These are phyloP conservation scores for Pituophis catenifer DNA, from an alignment of 2,113 vertebrate species.

Conservation along the genomic window DNA sequence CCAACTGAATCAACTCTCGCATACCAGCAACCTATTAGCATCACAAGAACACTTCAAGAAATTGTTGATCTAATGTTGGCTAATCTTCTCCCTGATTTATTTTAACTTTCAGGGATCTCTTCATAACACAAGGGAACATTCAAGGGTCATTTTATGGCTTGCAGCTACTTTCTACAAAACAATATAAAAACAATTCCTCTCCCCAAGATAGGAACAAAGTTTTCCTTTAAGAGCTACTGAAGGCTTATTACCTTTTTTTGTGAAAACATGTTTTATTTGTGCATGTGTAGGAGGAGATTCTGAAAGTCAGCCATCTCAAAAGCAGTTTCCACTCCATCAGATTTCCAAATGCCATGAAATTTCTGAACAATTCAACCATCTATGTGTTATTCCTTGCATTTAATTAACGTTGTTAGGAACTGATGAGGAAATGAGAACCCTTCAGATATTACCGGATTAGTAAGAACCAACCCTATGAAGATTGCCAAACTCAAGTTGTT, in stretches of 20 bases:
- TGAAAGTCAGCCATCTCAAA: not conserved
- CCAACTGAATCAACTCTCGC: not conserved
- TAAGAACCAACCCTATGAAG: not conserved
- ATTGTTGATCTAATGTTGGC: not conserved
- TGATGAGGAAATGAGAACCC: not conserved
- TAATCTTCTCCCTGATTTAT: not conserved
- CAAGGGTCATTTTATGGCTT: not conserved
- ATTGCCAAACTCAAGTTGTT: not conserved
- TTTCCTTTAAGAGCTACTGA: not conserved
- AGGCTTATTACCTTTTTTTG: not conserved
- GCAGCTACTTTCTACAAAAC: not conserved
- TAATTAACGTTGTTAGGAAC: not conserved
- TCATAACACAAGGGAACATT: not conserved
- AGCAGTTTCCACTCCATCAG: not conserved
- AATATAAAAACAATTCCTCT: not conserved
- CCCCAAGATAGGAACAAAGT: not conserved
- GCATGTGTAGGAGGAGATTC: not conserved
- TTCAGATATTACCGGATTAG: not conserved
- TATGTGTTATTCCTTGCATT: not conserved
- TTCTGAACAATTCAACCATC: not conserved
- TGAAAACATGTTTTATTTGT: not conserved
- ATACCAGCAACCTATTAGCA: not conserved
- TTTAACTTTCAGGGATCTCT: not conserved
- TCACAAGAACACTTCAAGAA: no score
- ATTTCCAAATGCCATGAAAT: not conserved